phyloP scores from a whole-genome alignment of 2,797 vertebrate genomes.

The Helarctos malayanus region DNA sequence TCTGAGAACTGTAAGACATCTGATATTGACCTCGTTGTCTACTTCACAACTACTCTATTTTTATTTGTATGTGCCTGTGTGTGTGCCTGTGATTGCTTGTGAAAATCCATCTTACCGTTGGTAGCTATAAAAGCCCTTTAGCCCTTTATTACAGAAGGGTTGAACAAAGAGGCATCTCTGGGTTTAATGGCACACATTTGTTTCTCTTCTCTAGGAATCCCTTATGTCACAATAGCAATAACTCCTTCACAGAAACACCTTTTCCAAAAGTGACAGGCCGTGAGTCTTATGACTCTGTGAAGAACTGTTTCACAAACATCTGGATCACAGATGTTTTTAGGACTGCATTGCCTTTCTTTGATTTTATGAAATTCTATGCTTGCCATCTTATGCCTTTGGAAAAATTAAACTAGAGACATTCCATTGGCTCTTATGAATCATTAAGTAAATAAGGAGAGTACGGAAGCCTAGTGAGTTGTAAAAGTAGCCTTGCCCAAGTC shows the following conservation, averaged over 20 bases:
- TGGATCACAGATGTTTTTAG: neutral
- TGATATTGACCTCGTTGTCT: neutral
- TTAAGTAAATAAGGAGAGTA: neutral
- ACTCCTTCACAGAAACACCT: neutral
- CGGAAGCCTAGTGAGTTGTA: neutral
- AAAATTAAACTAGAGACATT: neutral
- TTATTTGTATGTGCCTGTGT: neutral
- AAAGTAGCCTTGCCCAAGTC: neutral
- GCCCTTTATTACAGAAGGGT: neutral
- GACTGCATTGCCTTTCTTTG: neutral
- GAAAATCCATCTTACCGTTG: neutral
- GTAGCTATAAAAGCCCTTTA: neutral
- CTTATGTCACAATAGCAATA: constrained; percentile 59
- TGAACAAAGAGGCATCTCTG: rapidly evolving
- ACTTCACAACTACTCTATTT: neutral
- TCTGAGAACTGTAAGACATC: neutral
- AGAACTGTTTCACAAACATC: neutral
- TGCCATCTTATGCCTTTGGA: neutral
- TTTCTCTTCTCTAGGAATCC: constrained; percentile 79
- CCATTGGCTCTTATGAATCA: neutral
- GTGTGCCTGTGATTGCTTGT: neutral
- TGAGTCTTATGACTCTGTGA: neutral
- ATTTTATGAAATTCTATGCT: neutral
- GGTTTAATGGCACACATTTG: constrained; percentile 44
- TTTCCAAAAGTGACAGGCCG: neutral